Evolutionary conservation across 2,797 vertebrate genomes (phyloP).

Genomic region (Ateles fusciceps): DNA sequence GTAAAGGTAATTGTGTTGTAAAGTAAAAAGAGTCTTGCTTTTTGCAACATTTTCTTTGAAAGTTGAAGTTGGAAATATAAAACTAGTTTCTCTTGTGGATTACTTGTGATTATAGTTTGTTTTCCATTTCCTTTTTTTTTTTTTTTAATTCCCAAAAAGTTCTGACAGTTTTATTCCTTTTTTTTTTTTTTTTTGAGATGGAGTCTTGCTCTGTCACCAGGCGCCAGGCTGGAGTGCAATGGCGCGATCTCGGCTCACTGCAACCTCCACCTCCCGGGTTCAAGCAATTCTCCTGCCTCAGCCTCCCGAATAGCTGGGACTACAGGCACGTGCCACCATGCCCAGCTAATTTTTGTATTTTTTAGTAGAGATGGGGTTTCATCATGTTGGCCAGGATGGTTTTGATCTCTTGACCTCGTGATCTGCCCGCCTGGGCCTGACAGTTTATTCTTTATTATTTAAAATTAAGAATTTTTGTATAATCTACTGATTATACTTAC

Average conservation of each 20-base stretch:
- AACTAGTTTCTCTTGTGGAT: constrained; percentile 18
- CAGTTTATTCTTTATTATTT: constrained; percentile 43
- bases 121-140: neutral
- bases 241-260: no score
- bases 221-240: no score
- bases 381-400: no score
- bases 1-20: constrained; percentile 84
- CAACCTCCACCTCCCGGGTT: no score
- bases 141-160: constrained; percentile 17
- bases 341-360: no score
- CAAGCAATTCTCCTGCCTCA: no score
- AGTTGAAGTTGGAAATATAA: constrained; percentile 23
- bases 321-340: no score
- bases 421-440: neutral
- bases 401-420: no score
- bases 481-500: neutral
- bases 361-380: no score
- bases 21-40: neutral
- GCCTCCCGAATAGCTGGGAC: no score
- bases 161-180: constrained; percentile 12
- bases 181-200: no score
- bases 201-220: no score
- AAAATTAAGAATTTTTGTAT: neutral
- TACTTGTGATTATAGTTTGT: neutral
- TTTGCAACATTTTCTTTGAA: constrained; percentile 44